Percentiles rank a stretch among this genome's conserved stretches.
phyloP scores from a whole-genome alignment of 2,113 vertebrate species.

The Gobius niger region DNA sequence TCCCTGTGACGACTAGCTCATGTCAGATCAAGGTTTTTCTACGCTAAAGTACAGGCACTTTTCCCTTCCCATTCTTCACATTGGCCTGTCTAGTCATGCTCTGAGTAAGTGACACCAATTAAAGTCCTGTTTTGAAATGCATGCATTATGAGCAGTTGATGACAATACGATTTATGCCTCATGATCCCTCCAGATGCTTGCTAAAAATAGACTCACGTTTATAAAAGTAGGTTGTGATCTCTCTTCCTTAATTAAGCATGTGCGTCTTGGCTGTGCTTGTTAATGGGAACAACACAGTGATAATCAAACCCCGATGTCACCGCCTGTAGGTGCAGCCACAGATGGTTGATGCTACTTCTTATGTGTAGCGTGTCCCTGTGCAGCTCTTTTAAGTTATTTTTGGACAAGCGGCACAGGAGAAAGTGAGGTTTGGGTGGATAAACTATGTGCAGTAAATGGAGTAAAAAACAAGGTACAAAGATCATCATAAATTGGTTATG shows the following conservation, averaged over 20 bases:
- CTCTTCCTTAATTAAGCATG: conserved; percentile 24
- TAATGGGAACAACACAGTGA: conserved; percentile 43
- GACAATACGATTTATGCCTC: background rate
- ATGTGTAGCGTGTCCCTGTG: conserved; percentile 26
- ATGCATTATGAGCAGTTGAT: too few relatives aligned
- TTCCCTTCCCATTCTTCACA: too few relatives aligned
- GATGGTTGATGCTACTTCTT: conserved; percentile 43
- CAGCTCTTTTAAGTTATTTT: conserved; percentile 48
- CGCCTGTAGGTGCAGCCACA: conserved; percentile 45
- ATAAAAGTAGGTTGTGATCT: conserved; percentile 12
- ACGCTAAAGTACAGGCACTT: too few relatives aligned
- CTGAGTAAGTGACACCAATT: too few relatives aligned
- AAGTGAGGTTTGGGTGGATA: conserved; percentile 31
- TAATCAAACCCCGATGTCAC: conserved; percentile 55
- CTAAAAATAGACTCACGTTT: background rate
- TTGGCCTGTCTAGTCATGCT: too few relatives aligned
- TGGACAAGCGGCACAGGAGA: conserved; percentile 33
- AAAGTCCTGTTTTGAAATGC: too few relatives aligned
- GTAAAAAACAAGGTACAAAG: background rate
- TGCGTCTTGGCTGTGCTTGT: conserved; percentile 44
- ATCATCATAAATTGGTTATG: background rate
- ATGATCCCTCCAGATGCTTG: conserved; percentile 33
- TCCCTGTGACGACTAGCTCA: too few relatives aligned
- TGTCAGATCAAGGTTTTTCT: too few relatives aligned
- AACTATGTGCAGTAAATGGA: background rate